Conservation (phyloP, 2,888 invertebrate species). For the Pollenia amentaria region DNA sequence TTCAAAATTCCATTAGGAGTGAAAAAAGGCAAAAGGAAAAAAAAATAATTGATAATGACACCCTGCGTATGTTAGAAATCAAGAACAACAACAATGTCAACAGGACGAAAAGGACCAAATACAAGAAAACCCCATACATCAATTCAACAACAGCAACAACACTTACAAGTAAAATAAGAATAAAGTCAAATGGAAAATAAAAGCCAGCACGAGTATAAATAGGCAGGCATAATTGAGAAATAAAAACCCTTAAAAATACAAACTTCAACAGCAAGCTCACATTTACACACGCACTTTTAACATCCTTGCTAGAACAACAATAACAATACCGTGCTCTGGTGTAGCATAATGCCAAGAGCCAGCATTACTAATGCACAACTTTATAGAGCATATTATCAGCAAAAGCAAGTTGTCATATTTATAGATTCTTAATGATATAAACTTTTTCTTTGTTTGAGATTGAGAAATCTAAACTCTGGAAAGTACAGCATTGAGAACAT, state of each 20-base stretch:
- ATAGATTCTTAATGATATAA: constrained; percentile 59
- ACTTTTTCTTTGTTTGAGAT: constrained; percentile 3
- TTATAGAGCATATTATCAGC: constrained; percentile 72
- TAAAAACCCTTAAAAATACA: constrained; percentile 66
- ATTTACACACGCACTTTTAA: constrained; percentile 54
- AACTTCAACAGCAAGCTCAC: constrained; percentile 34
- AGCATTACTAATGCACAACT: constrained; percentile 60
- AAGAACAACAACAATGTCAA: constrained; percentile 39
- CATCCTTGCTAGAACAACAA: constrained; percentile 9
- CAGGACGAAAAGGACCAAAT: neutral
- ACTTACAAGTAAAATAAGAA: constrained; percentile 24
- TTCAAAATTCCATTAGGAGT: constrained; percentile 77
- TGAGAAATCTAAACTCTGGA: neutral
- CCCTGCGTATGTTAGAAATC: constrained; percentile 69
- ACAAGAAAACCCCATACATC: constrained; percentile 9
- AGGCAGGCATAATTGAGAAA: constrained; percentile 62
- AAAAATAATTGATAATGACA: constrained; percentile 73
- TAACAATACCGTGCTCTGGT: neutral
- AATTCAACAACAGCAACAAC: constrained; percentile 52
- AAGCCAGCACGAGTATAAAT: constrained; percentile 15
- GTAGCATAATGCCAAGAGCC: constrained; percentile 18
- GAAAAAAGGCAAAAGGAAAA: constrained; percentile 53
- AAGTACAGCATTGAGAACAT: neutral
- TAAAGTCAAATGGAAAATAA: constrained; percentile 61
- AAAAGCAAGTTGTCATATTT: constrained; percentile 73